Evolutionary conservation across 2,113 vertebrate species (phyloP).

Genomic region (Brevimyrus niger): DNA sequence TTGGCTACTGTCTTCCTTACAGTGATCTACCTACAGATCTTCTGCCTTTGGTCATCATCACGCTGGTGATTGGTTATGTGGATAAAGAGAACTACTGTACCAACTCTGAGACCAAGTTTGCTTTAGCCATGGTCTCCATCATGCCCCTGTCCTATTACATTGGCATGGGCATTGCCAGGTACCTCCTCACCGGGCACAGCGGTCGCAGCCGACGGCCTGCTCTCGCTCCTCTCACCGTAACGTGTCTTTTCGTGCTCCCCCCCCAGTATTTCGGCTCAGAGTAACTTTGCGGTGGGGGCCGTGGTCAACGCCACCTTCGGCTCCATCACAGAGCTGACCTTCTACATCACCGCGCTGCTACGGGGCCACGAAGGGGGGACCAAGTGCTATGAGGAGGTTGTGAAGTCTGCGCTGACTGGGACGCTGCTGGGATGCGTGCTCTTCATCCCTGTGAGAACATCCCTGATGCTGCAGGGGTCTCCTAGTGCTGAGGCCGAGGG

Average conservation of each 20-base stretch:
- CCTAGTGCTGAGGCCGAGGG: background rate
- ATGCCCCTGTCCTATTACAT: conserved; percentile 84
- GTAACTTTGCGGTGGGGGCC: conserved; percentile 78
- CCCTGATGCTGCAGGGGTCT: background rate
- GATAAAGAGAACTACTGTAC: conserved; percentile 61
- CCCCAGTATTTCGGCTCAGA: conserved; percentile 78
- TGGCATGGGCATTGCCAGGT: conserved; percentile 87
- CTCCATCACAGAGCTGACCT: conserved; percentile 81
- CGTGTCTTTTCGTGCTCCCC: background rate
- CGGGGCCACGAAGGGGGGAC: conserved; percentile 60
- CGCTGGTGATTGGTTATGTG: conserved; percentile 65
- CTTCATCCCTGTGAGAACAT: conserved; percentile 68
- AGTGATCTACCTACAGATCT: conserved; percentile 51
- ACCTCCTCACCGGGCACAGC: conserved; percentile 1
- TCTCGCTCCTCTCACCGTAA: background rate
- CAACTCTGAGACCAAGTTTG: conserved; percentile 62
- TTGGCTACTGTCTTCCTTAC: conserved; percentile 52
- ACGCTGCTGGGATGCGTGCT: conserved; percentile 78
- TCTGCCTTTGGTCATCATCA: conserved; percentile 65
- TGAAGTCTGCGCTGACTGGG: conserved; percentile 73
- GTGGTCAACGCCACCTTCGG: conserved; percentile 84
- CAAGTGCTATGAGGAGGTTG: conserved; percentile 76
- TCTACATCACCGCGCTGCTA: conserved; percentile 81
- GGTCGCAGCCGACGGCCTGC: background rate
- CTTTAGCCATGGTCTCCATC: conserved; percentile 66